Evolutionary conservation across 2,888 invertebrate species (phyloP), one percentile per base, ranked within the genome.

Genomic region (Acanthosepion pharaonis): DNA sequence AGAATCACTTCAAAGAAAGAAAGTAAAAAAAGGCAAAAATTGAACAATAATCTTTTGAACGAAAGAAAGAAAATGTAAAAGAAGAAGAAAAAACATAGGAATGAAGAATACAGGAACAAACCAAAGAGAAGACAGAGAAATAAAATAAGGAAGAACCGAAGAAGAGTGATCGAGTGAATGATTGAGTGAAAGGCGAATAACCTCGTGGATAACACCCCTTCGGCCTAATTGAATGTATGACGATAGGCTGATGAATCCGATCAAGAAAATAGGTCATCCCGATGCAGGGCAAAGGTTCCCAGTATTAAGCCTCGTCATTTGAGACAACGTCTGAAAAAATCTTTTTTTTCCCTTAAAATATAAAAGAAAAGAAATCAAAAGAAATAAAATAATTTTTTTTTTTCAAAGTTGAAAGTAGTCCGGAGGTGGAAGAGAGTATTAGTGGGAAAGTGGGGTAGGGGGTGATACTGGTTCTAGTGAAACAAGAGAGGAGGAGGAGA

Each of bases 181-280:
- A 15, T 78, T 15, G n/a, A 78, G 78, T 78, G 78, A n/a, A 78
- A 78, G 18, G 9, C 78, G 78, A 78, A n/a, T n/a, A n/a, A n/a
- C n/a, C 78, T 78, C n/a, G 15, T 33, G 78, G 78, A 15, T 78
- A n/a, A 78, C 78, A 78, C 78, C 78, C 78, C 78, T 78, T 78
- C 78, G 78, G 78, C 78, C 78, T 78, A 78, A 78, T 78, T 78
- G 78, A 78, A 78, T 78, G 78, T 78, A 78, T 78, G 78, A 78
- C n/a, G 78, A 78, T 78, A 78, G 78, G 4, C 78, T 78, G 78
- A 78, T 78, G 78, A 78, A 78, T 78, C 78, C 78, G 78, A 78
- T 78, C 78, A 33, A 78, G 78, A 78, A 78, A 78, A 78, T 78
- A 78, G 78, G 78, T 78, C 78, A 78, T 78, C 78, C 23, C 78